phyloP scores from a whole-genome alignment of 2,888 invertebrate genomes.

The Troides oblongomaculatus region DNA sequence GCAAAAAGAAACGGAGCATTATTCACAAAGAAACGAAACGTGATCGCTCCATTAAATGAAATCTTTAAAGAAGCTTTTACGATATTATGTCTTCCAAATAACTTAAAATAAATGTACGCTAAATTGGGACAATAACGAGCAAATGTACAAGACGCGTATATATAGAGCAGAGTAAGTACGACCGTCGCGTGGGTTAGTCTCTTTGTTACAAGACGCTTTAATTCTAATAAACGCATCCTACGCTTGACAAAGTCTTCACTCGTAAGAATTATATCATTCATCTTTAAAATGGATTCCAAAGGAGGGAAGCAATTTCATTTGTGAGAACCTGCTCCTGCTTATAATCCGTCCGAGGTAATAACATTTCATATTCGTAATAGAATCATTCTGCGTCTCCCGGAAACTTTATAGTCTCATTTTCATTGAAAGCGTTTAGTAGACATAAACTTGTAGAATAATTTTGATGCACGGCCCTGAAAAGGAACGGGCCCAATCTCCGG shows the following conservation, averaged over 20 bases:
- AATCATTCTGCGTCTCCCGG: conserved; percentile 77
- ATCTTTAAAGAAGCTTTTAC: conserved; percentile 28
- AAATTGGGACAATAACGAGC: conserved; percentile 20
- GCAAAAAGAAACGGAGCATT: conserved; percentile 7
- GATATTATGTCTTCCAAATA: conserved; percentile 21
- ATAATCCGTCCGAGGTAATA: conserved; percentile 80
- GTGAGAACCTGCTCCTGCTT: conserved; percentile 78
- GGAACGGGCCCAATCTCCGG: conserved; percentile 69
- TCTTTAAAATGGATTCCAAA: conserved; percentile 79
- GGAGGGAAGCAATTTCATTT: conserved; percentile 79
- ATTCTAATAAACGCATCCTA: conserved; percentile 58
- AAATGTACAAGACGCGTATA: conserved; percentile 10
- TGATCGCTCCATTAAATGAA: conserved; percentile 24
- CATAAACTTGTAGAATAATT: conserved; percentile 75
- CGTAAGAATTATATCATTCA: conserved; percentile 77
- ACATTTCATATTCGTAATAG: conserved; percentile 81
- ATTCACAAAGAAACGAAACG: conserved; percentile 17
- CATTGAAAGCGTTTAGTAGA: conserved; percentile 78
- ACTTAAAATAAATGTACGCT: conserved; percentile 26
- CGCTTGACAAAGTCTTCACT: conserved; percentile 73
- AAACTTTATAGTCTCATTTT: conserved; percentile 80
- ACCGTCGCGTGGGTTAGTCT: conserved; percentile 19
- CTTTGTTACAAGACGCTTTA: conserved; percentile 35
- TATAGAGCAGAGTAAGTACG: conserved; percentile 6
- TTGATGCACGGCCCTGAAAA: conserved; percentile 66